Evolutionary conservation across 2,888 invertebrate species (phyloP), one percentile per base, ranked within the genome.

Genomic region (Polydrusus tereticollis): DNA sequence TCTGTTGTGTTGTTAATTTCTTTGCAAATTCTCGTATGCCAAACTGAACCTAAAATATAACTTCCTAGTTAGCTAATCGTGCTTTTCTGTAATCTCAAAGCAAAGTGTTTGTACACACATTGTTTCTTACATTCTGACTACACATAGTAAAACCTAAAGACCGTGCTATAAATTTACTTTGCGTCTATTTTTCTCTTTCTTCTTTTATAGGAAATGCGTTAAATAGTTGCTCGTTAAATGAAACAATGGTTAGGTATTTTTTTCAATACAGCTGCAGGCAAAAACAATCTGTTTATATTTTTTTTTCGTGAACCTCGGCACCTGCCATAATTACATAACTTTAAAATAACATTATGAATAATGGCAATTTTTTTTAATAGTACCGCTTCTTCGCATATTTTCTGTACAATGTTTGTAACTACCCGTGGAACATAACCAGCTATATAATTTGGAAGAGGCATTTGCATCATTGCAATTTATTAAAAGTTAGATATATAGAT

Each of bases 61-160:
- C 29, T 52, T 52, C 52, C 52, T 52, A 29, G 52, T n/a, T 52
- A 16, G 16, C 26, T 29, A 52, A 52, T n/a, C 26, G 52, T 52
- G 52, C 52, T 26, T 26, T 52, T 52, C 16, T 52, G 26, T 52
- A 26, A 8, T 52, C 16, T 16, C 8, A 29, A 52, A 14, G 52
- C 52, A 14, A 52, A 16, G 16, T 16, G 14, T 16, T 50, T 52
- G 29, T 52, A 29, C 52, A 26, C 29, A 52, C 52, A 29, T 16
- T 52, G 52, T 52, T 52, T 52, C 52, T 52, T 16, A 52, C 12
- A 29, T 16, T 52, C 29, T n/a, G n/a, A n/a, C n/a, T 26, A 52
- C 52, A 52, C 26, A 29, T 52, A 14, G 52, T 29, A 29, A 20
- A 52, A 52, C 26, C 14, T 29, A 52, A 52, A 29, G 52, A 26